A percentile compares a stretch with the other conserved stretches of the same genome.
phyloP scores from a whole-genome alignment of 2,888 invertebrate species.

The Volucella bombylans region DNA sequence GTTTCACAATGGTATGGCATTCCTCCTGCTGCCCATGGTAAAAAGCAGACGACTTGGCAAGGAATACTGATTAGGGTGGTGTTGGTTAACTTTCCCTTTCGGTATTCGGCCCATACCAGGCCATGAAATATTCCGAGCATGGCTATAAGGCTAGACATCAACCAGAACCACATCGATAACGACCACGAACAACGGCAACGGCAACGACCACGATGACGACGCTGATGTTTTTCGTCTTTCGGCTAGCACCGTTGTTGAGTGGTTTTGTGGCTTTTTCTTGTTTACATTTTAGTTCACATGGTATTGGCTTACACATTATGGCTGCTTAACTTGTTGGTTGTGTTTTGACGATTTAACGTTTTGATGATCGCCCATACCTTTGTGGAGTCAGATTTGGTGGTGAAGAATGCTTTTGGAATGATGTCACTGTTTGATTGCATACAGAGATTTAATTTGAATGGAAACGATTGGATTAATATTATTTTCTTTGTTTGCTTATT shows the following conservation, averaged over 20 bases:
- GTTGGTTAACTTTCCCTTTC: conserved; percentile 64
- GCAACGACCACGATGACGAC: conserved; percentile 6
- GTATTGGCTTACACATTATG: conserved; percentile 49
- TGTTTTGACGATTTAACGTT: conserved; percentile 37
- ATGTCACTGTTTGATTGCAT: conserved; percentile 51
- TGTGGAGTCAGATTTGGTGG: conserved; percentile 2
- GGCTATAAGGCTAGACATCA: neutral
- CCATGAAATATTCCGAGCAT: conserved; percentile 42
- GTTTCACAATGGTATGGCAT: no score
- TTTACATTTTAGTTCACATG: conserved; percentile 55
- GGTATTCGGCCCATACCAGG: conserved; percentile 59
- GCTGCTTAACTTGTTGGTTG: conserved; percentile 27
- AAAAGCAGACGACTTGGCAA: conserved; percentile 18
- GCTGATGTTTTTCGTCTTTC: conserved; percentile 19
- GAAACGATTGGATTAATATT: conserved; percentile 29
- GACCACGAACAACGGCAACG: neutral
- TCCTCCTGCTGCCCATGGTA: neutral
- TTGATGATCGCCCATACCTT: neutral
- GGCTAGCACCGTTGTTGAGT: neutral
- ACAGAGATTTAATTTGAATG: conserved; percentile 17
- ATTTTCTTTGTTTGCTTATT: neutral
- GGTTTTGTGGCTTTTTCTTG: conserved; percentile 33
- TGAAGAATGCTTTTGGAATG: conserved; percentile 32
- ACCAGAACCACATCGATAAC: no score
- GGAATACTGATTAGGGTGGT: conserved; percentile 43